Conservation (phyloP, 2,888 invertebrate genomes). For the Bembecia ichneumoniformis region DNA sequence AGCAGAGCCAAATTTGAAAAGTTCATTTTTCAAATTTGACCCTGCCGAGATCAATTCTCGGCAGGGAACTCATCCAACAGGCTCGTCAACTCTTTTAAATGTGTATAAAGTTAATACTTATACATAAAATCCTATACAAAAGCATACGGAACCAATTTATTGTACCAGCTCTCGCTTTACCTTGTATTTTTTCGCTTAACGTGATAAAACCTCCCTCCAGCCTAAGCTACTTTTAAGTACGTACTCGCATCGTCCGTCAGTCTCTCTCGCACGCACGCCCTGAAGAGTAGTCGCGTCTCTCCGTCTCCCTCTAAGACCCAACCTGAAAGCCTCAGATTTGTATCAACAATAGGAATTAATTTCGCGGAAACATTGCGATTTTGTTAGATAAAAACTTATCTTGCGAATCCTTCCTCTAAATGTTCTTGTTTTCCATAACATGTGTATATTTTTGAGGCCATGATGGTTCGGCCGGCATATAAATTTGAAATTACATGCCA, state of each 20-base stretch:
- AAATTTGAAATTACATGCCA: no score
- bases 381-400: neutral
- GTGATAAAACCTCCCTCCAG: slow-evolving; percentile 22
- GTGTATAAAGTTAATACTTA: neutral
- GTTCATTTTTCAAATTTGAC: no score
- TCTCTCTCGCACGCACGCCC: slow-evolving; percentile 4
- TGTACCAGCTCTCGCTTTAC: neutral
- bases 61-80: no score
- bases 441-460: neutral
- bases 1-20: no score
- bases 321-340: neutral
- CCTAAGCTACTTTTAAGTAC: slow-evolving; percentile 21
- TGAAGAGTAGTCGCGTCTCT: neutral
- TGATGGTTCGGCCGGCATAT: neutral
- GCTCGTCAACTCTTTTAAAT: no score
- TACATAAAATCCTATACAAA: neutral
- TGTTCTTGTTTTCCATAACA: neutral
- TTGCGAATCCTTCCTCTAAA: neutral
- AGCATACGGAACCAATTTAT: slow-evolving; percentile 1
- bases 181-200: slow-evolving; percentile 14
- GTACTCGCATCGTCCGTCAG: slow-evolving; percentile 8
- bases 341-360: neutral
- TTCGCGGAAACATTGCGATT: neutral
- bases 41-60: no score
- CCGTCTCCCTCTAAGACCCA: neutral